phyloP scores from a whole-genome alignment of 2,113 vertebrate genomes.

The Zosterops borbonicus region DNA sequence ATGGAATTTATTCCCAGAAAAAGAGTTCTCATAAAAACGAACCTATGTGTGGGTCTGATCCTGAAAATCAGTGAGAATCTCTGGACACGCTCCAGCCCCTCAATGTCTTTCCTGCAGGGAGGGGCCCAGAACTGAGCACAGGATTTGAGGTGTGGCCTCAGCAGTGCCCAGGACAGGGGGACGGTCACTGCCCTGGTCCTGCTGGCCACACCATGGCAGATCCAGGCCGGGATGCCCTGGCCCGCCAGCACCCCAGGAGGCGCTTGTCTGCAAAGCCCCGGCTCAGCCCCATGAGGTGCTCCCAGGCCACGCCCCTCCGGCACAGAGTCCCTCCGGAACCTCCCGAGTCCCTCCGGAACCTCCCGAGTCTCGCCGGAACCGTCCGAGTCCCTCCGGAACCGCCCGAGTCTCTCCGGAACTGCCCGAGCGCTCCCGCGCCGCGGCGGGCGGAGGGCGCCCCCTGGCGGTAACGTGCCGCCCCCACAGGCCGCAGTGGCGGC shows the following conservation, averaged over 20 bases:
- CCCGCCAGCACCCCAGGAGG: too few relatives aligned
- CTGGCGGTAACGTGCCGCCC: not conserved
- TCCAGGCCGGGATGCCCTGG: not conserved
- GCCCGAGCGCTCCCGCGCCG: not conserved
- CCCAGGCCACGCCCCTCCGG: rapidly evolving
- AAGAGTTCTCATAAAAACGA: not conserved
- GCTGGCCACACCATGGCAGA: not conserved
- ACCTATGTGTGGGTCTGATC: not conserved
- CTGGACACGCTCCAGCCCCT: not conserved
- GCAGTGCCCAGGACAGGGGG: not conserved
- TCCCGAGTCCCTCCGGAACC: too few relatives aligned
- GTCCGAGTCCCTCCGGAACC: too few relatives aligned
- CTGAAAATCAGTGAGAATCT: not conserved
- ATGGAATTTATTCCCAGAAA: not conserved
- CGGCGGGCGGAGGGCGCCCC: not conserved
- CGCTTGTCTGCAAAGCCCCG: rapidly evolving
- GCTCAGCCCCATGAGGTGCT: rapidly evolving
- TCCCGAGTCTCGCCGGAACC: too few relatives aligned
- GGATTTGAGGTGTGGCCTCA: not conserved
- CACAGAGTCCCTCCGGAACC: too few relatives aligned
- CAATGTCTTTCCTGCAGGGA: not conserved
- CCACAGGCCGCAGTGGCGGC: rapidly evolving
- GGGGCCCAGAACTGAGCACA: not conserved
- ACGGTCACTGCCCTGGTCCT: not conserved
- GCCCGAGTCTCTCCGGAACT: too few relatives aligned